Evolutionary conservation across 1,140 invertebrate genomes (phyloP).

Genomic region (Manduca sexta): DNA sequence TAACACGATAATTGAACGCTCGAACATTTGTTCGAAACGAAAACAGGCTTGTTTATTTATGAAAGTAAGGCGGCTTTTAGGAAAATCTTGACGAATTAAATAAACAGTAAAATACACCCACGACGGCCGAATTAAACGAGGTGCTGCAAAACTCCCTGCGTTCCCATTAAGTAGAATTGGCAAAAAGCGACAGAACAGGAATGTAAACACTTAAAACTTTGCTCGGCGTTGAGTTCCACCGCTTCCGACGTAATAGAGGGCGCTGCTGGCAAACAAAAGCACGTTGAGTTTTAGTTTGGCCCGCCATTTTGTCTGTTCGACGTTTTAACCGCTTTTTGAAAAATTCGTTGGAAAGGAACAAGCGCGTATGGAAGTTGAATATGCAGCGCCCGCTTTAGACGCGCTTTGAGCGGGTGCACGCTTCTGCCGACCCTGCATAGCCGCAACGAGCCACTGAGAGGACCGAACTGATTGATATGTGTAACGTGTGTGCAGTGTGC

Average conservation of each 20-base stretch:
- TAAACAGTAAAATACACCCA: slow-evolving; percentile 38
- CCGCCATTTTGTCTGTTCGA: slow-evolving; percentile 42
- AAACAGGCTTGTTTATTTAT: slow-evolving; percentile 14
- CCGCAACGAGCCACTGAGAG: too few relatives aligned
- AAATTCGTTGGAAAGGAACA: slow-evolving; percentile 40
- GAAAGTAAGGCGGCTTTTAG: slow-evolving; percentile 14
- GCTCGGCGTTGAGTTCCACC: slow-evolving; percentile 33
- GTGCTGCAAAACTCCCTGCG: slow-evolving; percentile 37
- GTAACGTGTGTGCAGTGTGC: too few relatives aligned
- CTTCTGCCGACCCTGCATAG: too few relatives aligned
- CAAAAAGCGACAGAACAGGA: slow-evolving; percentile 60
- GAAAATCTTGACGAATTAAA: slow-evolving; percentile 26
- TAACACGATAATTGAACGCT: too few relatives aligned
- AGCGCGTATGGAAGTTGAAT: slow-evolving; percentile 55
- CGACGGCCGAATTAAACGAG: slow-evolving; percentile 43
- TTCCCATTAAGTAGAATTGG: slow-evolving; percentile 56
- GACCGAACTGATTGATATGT: too few relatives aligned
- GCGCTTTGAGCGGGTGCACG: too few relatives aligned
- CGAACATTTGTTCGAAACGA: background rate
- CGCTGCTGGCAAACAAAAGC: slow-evolving; percentile 52
- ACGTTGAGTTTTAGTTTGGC: slow-evolving; percentile 36
- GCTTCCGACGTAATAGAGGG: slow-evolving; percentile 38
- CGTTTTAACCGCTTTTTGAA: slow-evolving; percentile 41
- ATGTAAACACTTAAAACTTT: slow-evolving; percentile 68
- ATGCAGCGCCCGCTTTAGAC: slow-evolving; percentile 31